Percentiles rank a stretch among this genome's conserved stretches.
These are phyloP conservation scores for Lordiphosa clarofinis DNA, from an alignment of 1,140 invertebrate genomes.

Conservation along the genomic window DNA sequence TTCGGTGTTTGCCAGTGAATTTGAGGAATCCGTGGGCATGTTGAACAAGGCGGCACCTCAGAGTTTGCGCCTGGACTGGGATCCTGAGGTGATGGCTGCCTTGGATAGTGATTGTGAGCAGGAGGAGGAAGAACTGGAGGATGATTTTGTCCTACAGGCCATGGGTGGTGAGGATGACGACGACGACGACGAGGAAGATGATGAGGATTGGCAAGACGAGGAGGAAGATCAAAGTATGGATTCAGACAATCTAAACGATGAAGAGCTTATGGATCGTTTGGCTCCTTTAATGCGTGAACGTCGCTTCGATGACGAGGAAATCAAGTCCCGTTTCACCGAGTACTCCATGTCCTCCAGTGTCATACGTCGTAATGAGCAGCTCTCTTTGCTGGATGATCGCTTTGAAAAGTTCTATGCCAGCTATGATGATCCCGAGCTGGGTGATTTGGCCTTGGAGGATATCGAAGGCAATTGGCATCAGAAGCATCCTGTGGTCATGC, in stretches of 20 bases:
- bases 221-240: constrained; percentile 79
- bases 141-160: constrained; percentile 92
- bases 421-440: constrained; percentile 95
- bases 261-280: constrained; percentile 81
- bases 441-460: constrained; percentile 92
- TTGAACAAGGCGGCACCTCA: constrained; percentile 92
- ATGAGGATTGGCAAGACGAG: constrained; percentile 73
- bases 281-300: constrained; percentile 81
- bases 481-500: constrained; percentile 84
- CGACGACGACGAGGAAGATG: constrained; percentile 81
- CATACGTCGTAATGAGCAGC: constrained; percentile 90
- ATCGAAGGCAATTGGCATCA: constrained; percentile 90
- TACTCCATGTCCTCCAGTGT: constrained; percentile 97
- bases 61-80: constrained; percentile 88
- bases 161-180: constrained; percentile 82
- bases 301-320: constrained; percentile 86
- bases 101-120: constrained; percentile 95
- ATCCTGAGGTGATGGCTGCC: constrained; percentile 95
- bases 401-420: constrained; percentile 94
- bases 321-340: constrained; percentile 93
- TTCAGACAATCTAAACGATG: constrained; percentile 79
- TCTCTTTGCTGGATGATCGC: constrained; percentile 91
- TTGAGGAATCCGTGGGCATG: constrained; percentile 93
- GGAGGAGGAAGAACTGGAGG: constrained; percentile 92
- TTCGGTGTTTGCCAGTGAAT: constrained; percentile 93